These are phyloP conservation scores for Paracanthobrama guichenoti DNA, from an alignment of 2,113 vertebrate species.

Conservation along the genomic window DNA sequence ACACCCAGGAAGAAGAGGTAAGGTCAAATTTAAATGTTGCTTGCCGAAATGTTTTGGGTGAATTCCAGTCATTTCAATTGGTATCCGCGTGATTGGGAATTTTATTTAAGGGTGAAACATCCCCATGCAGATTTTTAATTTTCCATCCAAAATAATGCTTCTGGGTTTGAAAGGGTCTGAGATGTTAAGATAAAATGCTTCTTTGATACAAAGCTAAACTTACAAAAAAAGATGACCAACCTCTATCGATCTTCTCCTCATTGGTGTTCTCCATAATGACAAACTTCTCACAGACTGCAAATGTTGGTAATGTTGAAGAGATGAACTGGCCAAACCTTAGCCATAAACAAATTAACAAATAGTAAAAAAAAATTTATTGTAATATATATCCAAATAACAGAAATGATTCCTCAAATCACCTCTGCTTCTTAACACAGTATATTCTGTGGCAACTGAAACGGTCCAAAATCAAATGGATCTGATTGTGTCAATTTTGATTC, in stretches of 20 bases:
- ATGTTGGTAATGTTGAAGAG: constrained; percentile 94
- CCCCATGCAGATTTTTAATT: too few relatives aligned
- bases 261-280: constrained; percentile 96
- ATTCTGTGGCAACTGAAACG: neutral
- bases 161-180: neutral
- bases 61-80: too few relatives aligned
- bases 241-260: constrained; percentile 91
- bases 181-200: neutral
- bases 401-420: neutral
- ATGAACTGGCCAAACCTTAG: constrained; percentile 94
- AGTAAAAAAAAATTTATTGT: too few relatives aligned
- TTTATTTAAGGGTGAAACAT: too few relatives aligned
- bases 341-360: neutral
- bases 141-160: too few relatives aligned
- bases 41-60: too few relatives aligned
- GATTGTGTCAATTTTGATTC: neutral
- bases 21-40: too few relatives aligned
- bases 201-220: neutral
- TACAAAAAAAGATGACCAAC: constrained; percentile 66
- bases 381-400: neutral
- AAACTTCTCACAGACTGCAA: constrained; percentile 98
- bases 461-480: neutral
- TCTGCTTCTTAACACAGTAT: neutral
- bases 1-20: neutral
- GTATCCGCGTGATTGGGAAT: too few relatives aligned